Evolutionary conservation across 2,888 invertebrate genomes (phyloP), one percentile per base, ranked within the genome.

Genomic region (Zele albiditarsus): DNA sequence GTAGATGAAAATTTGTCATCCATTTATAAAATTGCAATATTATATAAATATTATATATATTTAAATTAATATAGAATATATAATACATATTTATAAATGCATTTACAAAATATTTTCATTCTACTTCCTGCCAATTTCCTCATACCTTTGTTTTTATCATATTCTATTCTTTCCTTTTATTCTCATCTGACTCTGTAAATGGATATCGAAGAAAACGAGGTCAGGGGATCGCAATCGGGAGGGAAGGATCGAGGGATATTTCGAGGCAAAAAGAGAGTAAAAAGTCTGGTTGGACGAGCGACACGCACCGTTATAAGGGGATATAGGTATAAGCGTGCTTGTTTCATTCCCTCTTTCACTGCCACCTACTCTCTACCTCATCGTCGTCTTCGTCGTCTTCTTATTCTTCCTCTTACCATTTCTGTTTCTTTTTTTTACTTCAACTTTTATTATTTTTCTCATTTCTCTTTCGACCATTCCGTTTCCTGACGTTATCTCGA

Each of bases 301-400:
- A 71, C 71, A 69, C 69, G 69, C 58, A 71, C 71, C 71, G 71
- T 71, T 71, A 71, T 71, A 62, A 62, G 31, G 31, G 63, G 20
- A 53, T 71, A 53, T 25, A 65, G 49, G 49, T 65, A 71, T 65
- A 65, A 31, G 49, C 27, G 66, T 66, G 46, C 46, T 42, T 25
- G 58, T 38, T 69, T 25, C 6, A 49, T 33, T 31, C 49, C 33
- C 53, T 58, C 23, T 23, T 42, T 46, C 12, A 38, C 38, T 20
- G 28, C 68, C 68, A 68, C 53, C 68, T 60, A 62, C 62, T 71
- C 62, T 69, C 38, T 68, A 20, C 28, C 12, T 28, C 53, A 23
- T 69, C 31, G 23, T 28, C 23, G 58, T n/a, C 72, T 8, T 31
- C 3, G 14, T 60, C 25, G 3, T 53, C 28, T 28, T 31, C 33